A percentile compares a stretch with the other conserved stretches of the same genome.
phyloP scores from a whole-genome alignment of 2,113 vertebrate genomes.

The Propithecus coquereli region DNA sequence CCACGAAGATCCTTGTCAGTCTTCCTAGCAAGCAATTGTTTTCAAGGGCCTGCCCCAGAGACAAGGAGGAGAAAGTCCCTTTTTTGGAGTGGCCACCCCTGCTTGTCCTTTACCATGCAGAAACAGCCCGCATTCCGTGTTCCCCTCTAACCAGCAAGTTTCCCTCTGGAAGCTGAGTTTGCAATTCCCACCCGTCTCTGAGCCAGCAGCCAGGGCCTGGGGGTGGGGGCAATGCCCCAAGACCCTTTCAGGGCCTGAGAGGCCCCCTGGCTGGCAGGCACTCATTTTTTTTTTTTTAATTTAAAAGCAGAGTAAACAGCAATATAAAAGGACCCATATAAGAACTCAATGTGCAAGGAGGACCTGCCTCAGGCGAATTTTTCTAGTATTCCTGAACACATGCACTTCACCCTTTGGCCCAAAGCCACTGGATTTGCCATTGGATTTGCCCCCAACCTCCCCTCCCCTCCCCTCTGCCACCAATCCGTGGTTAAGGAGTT shows the following conservation, averaged over 20 bases:
- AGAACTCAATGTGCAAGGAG: conserved; percentile 65
- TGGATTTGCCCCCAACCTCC: conserved; percentile 51
- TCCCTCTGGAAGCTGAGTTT: fast-evolving
- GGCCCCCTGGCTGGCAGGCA: conserved; percentile 27
- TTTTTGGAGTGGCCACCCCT: neutral
- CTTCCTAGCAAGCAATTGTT: neutral
- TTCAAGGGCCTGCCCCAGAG: neutral
- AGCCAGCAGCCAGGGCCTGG: conserved; percentile 45
- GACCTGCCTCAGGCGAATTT: conserved; percentile 73
- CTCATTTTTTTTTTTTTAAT: conserved; percentile 29
- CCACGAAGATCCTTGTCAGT: neutral
- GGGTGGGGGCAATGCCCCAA: neutral
- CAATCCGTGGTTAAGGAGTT: conserved; percentile 64
- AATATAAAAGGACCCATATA: conserved; percentile 58
- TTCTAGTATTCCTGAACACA: conserved; percentile 78
- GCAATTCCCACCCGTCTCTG: neutral
- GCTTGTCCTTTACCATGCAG: neutral
- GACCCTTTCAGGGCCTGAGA: neutral
- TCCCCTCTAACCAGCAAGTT: fast-evolving
- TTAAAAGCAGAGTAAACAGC: conserved; percentile 75
- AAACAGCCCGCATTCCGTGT: neutral
- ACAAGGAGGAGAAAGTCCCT: neutral
- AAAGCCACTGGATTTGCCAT: conserved; percentile 67
- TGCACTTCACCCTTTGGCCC: conserved; percentile 75
- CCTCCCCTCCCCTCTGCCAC: conserved; percentile 1